A percentile compares a stretch with the other conserved stretches of the same genome.
These are phyloP conservation scores for Corvus hawaiiensis DNA, from an alignment of 2,113 vertebrate genomes.

Conservation along the genomic window DNA sequence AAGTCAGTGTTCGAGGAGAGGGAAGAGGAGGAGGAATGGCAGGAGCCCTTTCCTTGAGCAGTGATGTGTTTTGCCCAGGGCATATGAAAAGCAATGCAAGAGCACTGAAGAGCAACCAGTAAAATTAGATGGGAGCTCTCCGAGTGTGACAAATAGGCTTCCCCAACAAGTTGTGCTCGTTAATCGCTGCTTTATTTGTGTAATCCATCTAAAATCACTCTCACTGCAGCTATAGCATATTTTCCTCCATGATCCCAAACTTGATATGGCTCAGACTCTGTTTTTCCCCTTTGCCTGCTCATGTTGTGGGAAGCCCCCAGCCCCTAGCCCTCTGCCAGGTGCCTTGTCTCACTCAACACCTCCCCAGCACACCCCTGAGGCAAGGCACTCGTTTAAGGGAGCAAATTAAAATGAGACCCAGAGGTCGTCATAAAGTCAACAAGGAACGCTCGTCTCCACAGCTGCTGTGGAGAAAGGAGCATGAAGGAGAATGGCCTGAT, in stretches of 20 bases:
- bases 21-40: not conserved
- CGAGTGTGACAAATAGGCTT: conserved; percentile 48
- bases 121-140: conserved; percentile 55
- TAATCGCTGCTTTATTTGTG: conserved; percentile 57
- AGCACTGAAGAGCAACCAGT: conserved; percentile 33
- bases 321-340: not conserved
- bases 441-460: accelerated
- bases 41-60: conserved; percentile 4
- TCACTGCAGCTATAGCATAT: not conserved
- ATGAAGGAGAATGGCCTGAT: not conserved
- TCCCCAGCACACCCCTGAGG: not conserved
- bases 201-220: conserved; percentile 48
- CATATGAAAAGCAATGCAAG: conserved; percentile 19
- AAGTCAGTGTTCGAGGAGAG: accelerated
- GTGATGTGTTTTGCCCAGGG: conserved; percentile 53
- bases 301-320: not conserved
- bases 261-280: not conserved
- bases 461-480: not conserved
- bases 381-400: not conserved
- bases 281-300: not conserved
- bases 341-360: not conserved
- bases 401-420: conserved; percentile 23
- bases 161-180: conserved; percentile 51
- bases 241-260: not conserved
- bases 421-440: not conserved